phyloP scores from a whole-genome alignment of 2,797 vertebrate species.

The Periparus ater region DNA sequence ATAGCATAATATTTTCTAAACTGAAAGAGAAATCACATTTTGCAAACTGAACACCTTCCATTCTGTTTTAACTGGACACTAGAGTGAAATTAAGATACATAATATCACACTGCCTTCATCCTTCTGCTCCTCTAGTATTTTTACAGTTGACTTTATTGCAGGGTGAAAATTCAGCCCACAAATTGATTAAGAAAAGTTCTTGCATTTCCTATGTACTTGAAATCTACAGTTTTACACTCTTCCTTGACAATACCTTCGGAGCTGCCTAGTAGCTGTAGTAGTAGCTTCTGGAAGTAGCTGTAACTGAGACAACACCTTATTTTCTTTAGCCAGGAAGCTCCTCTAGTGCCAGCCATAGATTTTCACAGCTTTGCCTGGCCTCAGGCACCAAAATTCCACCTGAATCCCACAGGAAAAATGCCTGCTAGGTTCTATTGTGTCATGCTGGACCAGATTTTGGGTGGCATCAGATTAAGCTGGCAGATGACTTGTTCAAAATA shows the following conservation, averaged over 20 bases:
- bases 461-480: neutral
- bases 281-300: neutral
- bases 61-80: neutral
- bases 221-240: neutral
- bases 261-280: too few species aligned
- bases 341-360: neutral
- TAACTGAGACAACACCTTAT: neutral
- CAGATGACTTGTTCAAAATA: neutral
- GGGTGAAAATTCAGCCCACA: neutral
- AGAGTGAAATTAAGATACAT: neutral
- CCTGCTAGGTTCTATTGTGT: neutral
- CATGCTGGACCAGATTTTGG: neutral
- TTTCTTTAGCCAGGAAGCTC: neutral
- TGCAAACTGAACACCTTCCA: neutral
- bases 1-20: neutral
- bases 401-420: neutral
- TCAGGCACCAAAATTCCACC: neutral
- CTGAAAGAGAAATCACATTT: neutral
- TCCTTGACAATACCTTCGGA: neutral
- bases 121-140: neutral
- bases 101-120: neutral
- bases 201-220: neutral
- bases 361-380: neutral
- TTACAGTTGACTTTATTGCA: neutral
- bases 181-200: neutral